Evolutionary conservation across 2,888 invertebrate species (phyloP).

Genomic region (Hermodice carunculata): DNA sequence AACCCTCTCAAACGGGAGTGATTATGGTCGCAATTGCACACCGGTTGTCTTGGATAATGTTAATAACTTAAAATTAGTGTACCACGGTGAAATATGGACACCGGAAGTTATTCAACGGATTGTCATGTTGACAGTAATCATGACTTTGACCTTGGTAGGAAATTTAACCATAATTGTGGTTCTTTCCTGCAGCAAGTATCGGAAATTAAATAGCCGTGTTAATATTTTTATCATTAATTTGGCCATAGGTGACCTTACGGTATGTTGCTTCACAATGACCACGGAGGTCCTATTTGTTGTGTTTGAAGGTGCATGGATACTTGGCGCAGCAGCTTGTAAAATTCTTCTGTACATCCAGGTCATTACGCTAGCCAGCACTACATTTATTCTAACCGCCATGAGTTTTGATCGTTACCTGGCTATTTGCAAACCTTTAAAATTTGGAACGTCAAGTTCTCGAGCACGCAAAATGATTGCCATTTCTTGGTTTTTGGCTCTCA

Average conservation of each 20-base stretch:
- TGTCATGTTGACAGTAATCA: constrained; percentile 66
- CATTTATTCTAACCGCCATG: constrained; percentile 70
- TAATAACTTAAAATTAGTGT: constrained; percentile 21
- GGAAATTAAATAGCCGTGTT: constrained; percentile 67
- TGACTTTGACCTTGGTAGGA: constrained; percentile 67
- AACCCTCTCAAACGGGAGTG: no score
- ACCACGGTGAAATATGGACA: constrained; percentile 60
- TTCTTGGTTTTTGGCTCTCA: constrained; percentile 68
- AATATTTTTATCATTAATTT: constrained; percentile 71
- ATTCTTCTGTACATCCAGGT: constrained; percentile 69
- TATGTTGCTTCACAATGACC: constrained; percentile 70
- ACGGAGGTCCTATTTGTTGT: constrained; percentile 70
- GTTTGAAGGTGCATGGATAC: constrained; percentile 69
- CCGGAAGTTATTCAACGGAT: constrained; percentile 69
- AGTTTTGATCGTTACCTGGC: constrained; percentile 70
- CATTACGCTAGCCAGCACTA: constrained; percentile 69
- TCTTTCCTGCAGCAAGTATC: constrained; percentile 64
- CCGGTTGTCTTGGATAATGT: no score
- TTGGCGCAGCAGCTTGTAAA: constrained; percentile 68
- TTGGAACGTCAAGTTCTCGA: constrained; percentile 56
- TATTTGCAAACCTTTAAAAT: constrained; percentile 68
- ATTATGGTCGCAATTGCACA: no score
- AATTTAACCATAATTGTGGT: constrained; percentile 69
- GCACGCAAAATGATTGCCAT: constrained; percentile 66
- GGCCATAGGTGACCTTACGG: constrained; percentile 70